Evolutionary conservation across 2,888 invertebrate genomes (phyloP).

Genomic region (Drosophila sordidula): DNA sequence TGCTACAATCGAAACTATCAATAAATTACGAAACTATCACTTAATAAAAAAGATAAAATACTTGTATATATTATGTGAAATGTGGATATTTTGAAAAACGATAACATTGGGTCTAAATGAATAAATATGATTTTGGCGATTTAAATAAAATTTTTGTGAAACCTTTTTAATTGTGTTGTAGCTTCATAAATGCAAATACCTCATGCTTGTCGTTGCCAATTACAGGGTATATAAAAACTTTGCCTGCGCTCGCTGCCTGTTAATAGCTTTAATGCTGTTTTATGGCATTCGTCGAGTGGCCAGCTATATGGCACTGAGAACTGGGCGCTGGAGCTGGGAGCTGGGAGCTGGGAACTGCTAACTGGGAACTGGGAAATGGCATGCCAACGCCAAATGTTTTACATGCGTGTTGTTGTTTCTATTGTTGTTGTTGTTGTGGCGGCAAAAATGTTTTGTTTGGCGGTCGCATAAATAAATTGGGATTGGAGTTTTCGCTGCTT

Average conservation of each 20-base stretch:
- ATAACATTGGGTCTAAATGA: no score
- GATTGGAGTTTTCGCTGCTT: constrained; percentile 53
- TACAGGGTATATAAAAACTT: constrained; percentile 42
- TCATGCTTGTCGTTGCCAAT: neutral
- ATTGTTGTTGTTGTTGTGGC: constrained; percentile 46
- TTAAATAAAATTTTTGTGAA: no score
- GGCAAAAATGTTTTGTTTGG: constrained; percentile 75
- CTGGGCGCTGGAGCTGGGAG: constrained; percentile 5
- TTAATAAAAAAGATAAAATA: no score
- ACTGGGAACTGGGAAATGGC: constrained; percentile 60
- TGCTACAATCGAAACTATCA: neutral
- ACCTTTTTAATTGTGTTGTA: no score
- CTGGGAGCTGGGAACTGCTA: constrained; percentile 5
- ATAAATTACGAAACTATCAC: no score
- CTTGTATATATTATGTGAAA: no score
- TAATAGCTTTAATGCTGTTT: constrained; percentile 78
- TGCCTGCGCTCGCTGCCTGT: constrained; percentile 54
- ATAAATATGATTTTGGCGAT: no score
- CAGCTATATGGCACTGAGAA: constrained; percentile 38
- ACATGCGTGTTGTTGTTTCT: constrained; percentile 63
- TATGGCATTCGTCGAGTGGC: constrained; percentile 75
- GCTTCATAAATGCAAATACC: neutral
- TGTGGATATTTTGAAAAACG: no score
- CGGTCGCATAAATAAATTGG: constrained; percentile 77
- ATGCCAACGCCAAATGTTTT: constrained; percentile 77